Evolutionary conservation across 1,140 invertebrate species (phyloP).

Genomic region (Brachionus rotundiformis): DNA sequence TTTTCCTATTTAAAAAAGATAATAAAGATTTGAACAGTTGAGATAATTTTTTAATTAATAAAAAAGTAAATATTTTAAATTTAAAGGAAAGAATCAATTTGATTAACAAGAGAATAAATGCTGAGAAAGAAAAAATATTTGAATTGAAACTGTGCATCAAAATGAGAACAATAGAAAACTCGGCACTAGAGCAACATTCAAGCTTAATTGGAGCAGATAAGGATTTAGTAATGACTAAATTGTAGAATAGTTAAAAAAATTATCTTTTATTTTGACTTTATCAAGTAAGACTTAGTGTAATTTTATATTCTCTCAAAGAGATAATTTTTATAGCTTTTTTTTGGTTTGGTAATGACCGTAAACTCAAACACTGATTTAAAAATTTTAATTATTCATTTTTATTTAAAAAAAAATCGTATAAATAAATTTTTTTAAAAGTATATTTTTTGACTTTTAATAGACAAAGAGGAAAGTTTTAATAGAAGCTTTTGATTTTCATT

Average conservation of each 20-base stretch:
- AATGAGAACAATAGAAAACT: slow-evolving; percentile 17
- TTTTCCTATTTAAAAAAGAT: background rate
- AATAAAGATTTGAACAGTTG: background rate
- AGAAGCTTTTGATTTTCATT: background rate
- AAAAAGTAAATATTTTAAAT: background rate
- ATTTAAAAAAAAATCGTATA: slow-evolving; percentile 2
- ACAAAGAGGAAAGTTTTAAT: background rate
- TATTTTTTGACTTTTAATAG: background rate
- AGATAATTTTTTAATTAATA: background rate
- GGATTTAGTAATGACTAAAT: slow-evolving; percentile 49
- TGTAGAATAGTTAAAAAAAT: slow-evolving; percentile 10
- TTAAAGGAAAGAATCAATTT: slow-evolving; percentile 51
- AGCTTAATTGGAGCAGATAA: slow-evolving; percentile 33
- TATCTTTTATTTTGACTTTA: slow-evolving; percentile 21
- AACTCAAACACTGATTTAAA: slow-evolving; percentile 5
- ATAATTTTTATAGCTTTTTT: slow-evolving; percentile 22
- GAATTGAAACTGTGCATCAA: slow-evolving; percentile 35
- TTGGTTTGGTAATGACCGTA: slow-evolving; percentile 11
- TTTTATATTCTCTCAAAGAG: background rate
- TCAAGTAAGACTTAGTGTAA: background rate
- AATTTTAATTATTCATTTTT: slow-evolving; percentile 8
- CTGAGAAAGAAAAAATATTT: slow-evolving; percentile 50
- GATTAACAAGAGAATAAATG: slow-evolving; percentile 36
- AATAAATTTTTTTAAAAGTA: background rate
- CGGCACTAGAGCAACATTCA: background rate